Percentiles rank a stretch among this genome's conserved stretches.
phyloP scores from a whole-genome alignment of 1,140 invertebrate species.

The Drosophila pseudoobscura region DNA sequence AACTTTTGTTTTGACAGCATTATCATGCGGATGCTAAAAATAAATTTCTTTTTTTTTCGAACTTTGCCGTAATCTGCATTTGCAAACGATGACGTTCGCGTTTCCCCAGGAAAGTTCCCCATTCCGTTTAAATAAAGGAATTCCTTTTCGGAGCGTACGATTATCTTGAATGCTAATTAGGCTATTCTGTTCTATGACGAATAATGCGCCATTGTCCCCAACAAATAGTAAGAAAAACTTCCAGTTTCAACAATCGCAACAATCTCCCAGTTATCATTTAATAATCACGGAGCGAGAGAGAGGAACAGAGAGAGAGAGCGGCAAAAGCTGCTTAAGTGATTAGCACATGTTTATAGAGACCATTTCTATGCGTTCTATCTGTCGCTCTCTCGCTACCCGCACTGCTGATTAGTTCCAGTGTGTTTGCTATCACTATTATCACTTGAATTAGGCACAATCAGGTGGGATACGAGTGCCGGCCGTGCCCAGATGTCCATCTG shows the following conservation, averaged over 20 bases:
- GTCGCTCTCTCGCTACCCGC: slow-evolving; percentile 1
- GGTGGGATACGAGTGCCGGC: slow-evolving; percentile 3
- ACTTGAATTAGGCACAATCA: slow-evolving; percentile 57
- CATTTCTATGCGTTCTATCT: not conserved
- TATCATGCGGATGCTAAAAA: slow-evolving; percentile 40
- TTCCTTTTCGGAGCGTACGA: slow-evolving; percentile 12
- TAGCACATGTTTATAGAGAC: slow-evolving; percentile 23
- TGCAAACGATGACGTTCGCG: slow-evolving; percentile 36
- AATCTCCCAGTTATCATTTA: slow-evolving; percentile 39
- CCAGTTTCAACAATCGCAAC: not conserved
- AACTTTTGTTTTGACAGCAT: slow-evolving; percentile 48
- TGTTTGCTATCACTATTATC: slow-evolving; percentile 53
- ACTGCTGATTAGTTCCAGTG: slow-evolving; percentile 7
- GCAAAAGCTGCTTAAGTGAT: slow-evolving; percentile 18
- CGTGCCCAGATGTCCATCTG: not conserved
- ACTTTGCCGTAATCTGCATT: slow-evolving; percentile 38
- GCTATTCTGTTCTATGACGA: slow-evolving; percentile 18
- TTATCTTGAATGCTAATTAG: slow-evolving; percentile 46
- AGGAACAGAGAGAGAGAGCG: slow-evolving; percentile 9
- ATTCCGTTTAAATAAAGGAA: slow-evolving; percentile 26
- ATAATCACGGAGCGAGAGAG: slow-evolving; percentile 20
- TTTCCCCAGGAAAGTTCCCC: slow-evolving; percentile 30
- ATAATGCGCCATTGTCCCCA: slow-evolving; percentile 3
- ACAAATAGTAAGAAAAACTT: slow-evolving; percentile 9
- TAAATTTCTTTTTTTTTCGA: slow-evolving; percentile 15